Percentiles rank a stretch among this genome's conserved stretches.
phyloP scores from a whole-genome alignment of 2,888 invertebrate species.

The Acleris emargana region DNA sequence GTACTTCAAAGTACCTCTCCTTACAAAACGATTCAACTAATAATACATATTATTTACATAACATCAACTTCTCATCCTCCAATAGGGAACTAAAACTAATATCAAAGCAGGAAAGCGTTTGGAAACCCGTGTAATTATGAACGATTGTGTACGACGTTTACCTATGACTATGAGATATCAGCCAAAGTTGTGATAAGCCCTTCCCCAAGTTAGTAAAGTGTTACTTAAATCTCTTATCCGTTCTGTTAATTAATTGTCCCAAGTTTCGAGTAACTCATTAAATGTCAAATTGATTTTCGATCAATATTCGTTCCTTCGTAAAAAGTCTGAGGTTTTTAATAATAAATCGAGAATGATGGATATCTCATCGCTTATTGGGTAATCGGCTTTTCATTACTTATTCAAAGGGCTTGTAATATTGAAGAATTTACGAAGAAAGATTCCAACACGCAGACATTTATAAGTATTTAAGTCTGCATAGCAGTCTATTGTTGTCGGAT shows the following conservation, averaged over 20 bases:
- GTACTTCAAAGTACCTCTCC: no score
- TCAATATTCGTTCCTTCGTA: background rate
- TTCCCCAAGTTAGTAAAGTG: slow-evolving; percentile 10
- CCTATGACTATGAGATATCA: slow-evolving; percentile 6
- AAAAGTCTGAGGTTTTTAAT: background rate
- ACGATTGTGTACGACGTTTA: slow-evolving; percentile 1
- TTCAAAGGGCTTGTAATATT: no score
- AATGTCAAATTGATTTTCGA: background rate
- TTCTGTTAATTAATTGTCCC: slow-evolving; percentile 4
- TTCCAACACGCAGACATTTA: no score
- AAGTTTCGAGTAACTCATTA: no score
- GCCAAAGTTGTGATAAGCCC: slow-evolving; percentile 4
- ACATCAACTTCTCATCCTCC: no score
- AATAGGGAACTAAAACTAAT: background rate
- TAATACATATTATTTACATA: no score
- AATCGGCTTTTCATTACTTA: no score
- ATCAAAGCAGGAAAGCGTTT: slow-evolving; percentile 1
- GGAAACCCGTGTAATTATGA: slow-evolving; percentile 10
- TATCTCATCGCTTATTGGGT: background rate
- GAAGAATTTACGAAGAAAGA: no score
- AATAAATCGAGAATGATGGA: background rate
- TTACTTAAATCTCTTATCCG: background rate
- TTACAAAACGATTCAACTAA: no score
- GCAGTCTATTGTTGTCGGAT: no score
- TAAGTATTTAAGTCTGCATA: no score